Base-by-base conservation (phyloP, 2,797 vertebrate genomes). In the Cyprinella venusta region DNA sequence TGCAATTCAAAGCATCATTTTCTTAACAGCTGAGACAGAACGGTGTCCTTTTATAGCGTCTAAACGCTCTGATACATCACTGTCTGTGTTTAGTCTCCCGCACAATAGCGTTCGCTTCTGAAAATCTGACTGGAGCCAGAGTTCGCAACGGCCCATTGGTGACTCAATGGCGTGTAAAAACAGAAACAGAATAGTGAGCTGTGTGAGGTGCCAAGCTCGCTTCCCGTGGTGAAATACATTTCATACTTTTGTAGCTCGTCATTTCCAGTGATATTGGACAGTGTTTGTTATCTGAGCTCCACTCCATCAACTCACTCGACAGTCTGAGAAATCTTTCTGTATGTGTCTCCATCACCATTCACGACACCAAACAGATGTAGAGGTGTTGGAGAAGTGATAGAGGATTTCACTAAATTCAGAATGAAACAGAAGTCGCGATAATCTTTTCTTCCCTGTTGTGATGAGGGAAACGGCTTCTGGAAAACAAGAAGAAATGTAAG, bases 161-260 rank as follows among this genome's bases (percentile, higher is more conserved):
- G 81, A 48, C 50, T 78, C 75, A 71, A 83, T 77, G 81, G 54
- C 0, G 24, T 83, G 81, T 77, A 63, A 83, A 82, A 77, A 50
- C 48, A 68, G 72, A 69, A 67, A 83, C 50, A 78, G 81, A 78
- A 56, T 56, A 68, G 77, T 79, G 24, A 75, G 71, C 70, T 64
- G 59, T 64, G 59, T 75, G n/a, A 82, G 61, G 59, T 75, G 56
- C 24, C 54, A 64, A 40, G 21, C 48, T 79, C 15, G 26, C 77
- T 79, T 67, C 45, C 54, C 56, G n/a, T 24, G 59, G 61, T 75
- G 70, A 81, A 82, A 64, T 63, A 65, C 70, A 54, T 67, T 68
- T 82, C 48, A 75, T 81, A 81, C 9, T 81, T 81, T 81, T 82
- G 48, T 26, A 75, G 61, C 71, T 40, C 61, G 40, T 82, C 15